Percentiles rank a stretch among this genome's conserved stretches.
phyloP scores from a whole-genome alignment of 1,140 invertebrate genomes.

The Drosophila rhopaloa region DNA sequence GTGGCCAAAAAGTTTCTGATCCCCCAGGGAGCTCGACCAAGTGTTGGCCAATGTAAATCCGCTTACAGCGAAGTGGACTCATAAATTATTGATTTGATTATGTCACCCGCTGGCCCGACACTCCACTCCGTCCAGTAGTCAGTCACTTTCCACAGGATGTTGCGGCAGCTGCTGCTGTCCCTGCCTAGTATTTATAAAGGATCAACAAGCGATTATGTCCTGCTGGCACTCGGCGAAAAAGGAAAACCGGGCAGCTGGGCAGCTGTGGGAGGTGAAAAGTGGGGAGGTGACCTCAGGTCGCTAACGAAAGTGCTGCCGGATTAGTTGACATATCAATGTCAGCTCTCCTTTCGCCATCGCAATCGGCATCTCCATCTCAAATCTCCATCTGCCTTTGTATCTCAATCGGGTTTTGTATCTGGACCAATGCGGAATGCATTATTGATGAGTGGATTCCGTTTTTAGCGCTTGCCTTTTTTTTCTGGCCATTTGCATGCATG shows the following conservation, averaged over 20 bases:
- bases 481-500: conserved; percentile 58
- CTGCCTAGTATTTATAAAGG: conserved; percentile 75
- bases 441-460: conserved; percentile 59
- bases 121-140: neutral
- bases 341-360: conserved; percentile 5
- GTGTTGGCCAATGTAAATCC: conserved; percentile 77
- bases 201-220: conserved; percentile 79
- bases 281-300: conserved; percentile 21
- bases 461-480: conserved; percentile 28
- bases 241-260: neutral
- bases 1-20: conserved; percentile 54
- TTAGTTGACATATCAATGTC: conserved; percentile 66
- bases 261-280: neutral
- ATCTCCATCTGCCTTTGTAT: conserved; percentile 17
- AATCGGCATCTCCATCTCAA: conserved; percentile 12
- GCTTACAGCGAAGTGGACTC: conserved; percentile 77
- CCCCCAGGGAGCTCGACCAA: conserved; percentile 23
- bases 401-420: conserved; percentile 24
- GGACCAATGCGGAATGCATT: conserved; percentile 61
- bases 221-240: conserved; percentile 55
- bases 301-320: conserved; percentile 62
- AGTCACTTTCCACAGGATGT: conserved; percentile 22
- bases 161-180: conserved; percentile 41
- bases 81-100: conserved; percentile 84
- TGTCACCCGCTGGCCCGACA: conserved; percentile 58